These are phyloP conservation scores for Scatophagus argus DNA, from an alignment of 2,113 vertebrate species.

Conservation along the genomic window DNA sequence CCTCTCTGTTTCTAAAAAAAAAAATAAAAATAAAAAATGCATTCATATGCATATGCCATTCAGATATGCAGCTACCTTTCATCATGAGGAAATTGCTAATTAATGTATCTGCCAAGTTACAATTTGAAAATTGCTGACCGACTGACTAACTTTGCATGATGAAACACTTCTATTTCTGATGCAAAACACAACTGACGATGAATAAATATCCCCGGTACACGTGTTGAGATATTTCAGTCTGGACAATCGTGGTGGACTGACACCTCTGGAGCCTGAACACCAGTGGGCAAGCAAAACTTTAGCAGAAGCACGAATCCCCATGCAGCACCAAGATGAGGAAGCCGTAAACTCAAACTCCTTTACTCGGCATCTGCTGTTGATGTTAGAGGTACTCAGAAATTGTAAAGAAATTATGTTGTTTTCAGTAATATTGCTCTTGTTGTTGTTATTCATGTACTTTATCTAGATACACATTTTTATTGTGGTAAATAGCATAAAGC, in stretches of 20 bases:
- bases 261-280: not conserved
- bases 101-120: not conserved
- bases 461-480: constrained; percentile 14
- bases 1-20: not conserved
- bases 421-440: not conserved
- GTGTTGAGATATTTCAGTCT: too few relatives aligned
- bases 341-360: not conserved
- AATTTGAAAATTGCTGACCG: not conserved
- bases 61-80: too few relatives aligned
- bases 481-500: constrained; percentile 42
- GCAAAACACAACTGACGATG: too few relatives aligned
- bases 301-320: not conserved
- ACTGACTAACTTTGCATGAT: not conserved
- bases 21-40: too few relatives aligned
- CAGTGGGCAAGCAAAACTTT: not conserved
- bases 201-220: too few relatives aligned
- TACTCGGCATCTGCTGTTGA: not conserved
- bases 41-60: too few relatives aligned
- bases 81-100: not conserved
- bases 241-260: not conserved
- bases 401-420: not conserved
- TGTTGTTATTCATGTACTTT: constrained; percentile 12
- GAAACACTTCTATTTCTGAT: too few relatives aligned
- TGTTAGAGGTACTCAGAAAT: not conserved
- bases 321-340: not conserved